Base-by-base conservation (phyloP, 2,888 invertebrate genomes). In the Therioaphis trifolii region DNA sequence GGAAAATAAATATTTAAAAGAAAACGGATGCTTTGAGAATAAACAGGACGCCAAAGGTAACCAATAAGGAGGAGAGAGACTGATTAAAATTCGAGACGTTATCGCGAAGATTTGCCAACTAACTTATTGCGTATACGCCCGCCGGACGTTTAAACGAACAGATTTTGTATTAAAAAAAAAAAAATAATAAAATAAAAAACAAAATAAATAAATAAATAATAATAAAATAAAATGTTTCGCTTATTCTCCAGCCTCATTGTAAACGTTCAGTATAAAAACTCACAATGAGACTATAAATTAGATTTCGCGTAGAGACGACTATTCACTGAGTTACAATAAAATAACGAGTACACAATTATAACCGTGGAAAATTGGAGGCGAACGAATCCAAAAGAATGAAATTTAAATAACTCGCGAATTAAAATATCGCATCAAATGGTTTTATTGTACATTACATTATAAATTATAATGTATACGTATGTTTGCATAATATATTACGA, bases 31-130 rank as follows among this genome's bases (percentile, higher is more conserved):
- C 72, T 52, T 35, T 18, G 29, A 52, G 52, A n/a, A 11, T 12
- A 29, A 29, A 52, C 15, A 18, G 24, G 21, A 46, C 3, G n/a
- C 15, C n/a, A n/a, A 15, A 15, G 5, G 15, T 3, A 52, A 52
- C 18, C 2, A 4, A 52, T 4, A 35, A 29, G 14, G 7, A 29
- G n/a, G 15, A n/a, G 27, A 24, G n/a, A 52, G 1, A 29, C 12
- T n/a, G 49, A 49, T 71, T 71, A 49, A 71, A 71, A 49, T 71
- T 71, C 21, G 29, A 72, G 72, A 52, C 72, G 72, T 27, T 52
- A 72, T 72, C 52, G 29, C 35, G 29, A 49, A 52, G 18, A 29
- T 52, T 49, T 18, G 29, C 46, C 71, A 49, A 52, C 49, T 29
- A 71, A 49, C 46, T 27, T 71, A 71, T 29, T 18, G 46, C 15